Conservation (phyloP, 2,113 vertebrate genomes). For the Leptodactylus fuscus region DNA sequence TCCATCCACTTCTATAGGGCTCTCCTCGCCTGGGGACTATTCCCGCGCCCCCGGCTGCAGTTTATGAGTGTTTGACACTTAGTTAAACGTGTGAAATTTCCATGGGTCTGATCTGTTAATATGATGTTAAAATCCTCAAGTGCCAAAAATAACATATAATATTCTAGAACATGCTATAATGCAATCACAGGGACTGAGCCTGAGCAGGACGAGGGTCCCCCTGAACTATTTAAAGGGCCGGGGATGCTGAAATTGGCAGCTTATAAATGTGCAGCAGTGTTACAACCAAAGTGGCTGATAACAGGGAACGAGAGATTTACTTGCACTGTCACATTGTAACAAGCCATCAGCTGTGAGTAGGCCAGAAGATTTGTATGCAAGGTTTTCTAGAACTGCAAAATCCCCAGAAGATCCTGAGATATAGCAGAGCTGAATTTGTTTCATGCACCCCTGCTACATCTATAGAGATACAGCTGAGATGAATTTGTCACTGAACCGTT, state of each 20-base stretch:
- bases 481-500: too few relatives aligned
- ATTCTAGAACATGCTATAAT: not conserved
- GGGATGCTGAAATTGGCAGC: not conserved
- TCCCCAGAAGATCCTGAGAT: not conserved
- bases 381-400: too few relatives aligned
- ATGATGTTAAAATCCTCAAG: not conserved
- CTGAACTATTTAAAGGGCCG: not conserved
- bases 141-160: conserved; percentile 14
- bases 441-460: not conserved
- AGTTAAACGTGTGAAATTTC: conserved; percentile 5
- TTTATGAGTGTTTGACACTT: not conserved
- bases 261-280: not conserved
- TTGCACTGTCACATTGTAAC: not conserved
- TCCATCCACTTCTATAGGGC: not conserved
- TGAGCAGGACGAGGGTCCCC: not conserved
- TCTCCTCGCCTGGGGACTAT: not conserved
- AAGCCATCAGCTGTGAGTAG: too few relatives aligned
- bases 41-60: not conserved
- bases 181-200: not conserved
- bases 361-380: too few relatives aligned
- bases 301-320: not conserved
- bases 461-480: not conserved
- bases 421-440: not conserved
- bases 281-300: not conserved
- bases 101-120: conserved; percentile 9